Conservation (phyloP, 2,797 vertebrate species). For the Harpagifer antarcticus region DNA sequence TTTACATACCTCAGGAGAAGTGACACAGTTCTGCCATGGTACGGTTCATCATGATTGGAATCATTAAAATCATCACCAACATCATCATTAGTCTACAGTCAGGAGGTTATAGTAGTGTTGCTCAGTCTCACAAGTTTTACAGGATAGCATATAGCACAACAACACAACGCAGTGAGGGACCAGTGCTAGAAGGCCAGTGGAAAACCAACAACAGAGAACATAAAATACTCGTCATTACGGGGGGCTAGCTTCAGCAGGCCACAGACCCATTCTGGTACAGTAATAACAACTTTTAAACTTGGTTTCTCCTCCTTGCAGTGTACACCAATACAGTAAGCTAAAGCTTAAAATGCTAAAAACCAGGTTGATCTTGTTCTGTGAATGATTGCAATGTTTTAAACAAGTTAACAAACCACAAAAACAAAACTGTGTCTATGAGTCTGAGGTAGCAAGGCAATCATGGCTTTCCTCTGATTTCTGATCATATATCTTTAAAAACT, state of each 20-base stretch:
- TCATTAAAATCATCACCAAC: constrained; percentile 64
- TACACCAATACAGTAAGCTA: constrained; percentile 77
- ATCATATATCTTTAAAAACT: constrained; percentile 81
- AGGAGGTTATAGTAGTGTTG: constrained; percentile 90
- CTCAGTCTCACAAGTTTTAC: constrained; percentile 89
- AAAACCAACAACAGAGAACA: constrained; percentile 78
- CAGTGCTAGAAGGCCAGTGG: constrained; percentile 80
- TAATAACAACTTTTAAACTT: constrained; percentile 76
- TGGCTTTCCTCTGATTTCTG: constrained; percentile 94
- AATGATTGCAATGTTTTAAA: constrained; percentile 66
- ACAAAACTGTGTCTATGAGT: constrained; percentile 87
- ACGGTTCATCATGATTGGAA: constrained; percentile 72
- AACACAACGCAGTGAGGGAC: constrained; percentile 86
- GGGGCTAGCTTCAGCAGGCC: constrained; percentile 80
- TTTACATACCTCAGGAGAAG: constrained; percentile 88
- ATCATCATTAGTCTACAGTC: constrained; percentile 73
- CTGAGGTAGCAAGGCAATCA: constrained; percentile 99
- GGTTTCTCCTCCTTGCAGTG: constrained; percentile 73
- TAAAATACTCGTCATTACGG: constrained; percentile 61
- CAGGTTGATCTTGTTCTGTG: constrained; percentile 62
- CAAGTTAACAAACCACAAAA: constrained; percentile 79
- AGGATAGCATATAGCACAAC: constrained; percentile 88
- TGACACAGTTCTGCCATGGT: constrained; percentile 86
- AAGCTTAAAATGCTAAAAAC: constrained; percentile 70
- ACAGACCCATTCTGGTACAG: constrained; percentile 80